Percentiles rank a stretch among this genome's conserved stretches.
phyloP scores from a whole-genome alignment of 2,888 invertebrate genomes.

The Bedellia somnulentella region DNA sequence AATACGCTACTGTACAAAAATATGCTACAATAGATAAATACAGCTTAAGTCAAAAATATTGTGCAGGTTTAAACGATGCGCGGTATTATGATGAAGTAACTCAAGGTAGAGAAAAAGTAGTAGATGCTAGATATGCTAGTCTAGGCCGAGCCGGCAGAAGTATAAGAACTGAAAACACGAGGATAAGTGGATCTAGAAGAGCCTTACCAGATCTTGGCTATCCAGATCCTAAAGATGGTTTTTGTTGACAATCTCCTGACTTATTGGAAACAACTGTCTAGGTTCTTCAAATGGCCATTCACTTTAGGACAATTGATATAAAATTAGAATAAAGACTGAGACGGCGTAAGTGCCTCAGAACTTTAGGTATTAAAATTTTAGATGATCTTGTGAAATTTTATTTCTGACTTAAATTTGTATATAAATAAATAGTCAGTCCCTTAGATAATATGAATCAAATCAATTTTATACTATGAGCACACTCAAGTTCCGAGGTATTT shows the following conservation, averaged over 20 bases:
- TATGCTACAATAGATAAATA: conserved; percentile 58
- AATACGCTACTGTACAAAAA: conserved; percentile 54
- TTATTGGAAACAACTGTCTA: conserved; percentile 45
- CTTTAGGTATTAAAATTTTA: too few species aligned
- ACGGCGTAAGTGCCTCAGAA: conserved; percentile 47
- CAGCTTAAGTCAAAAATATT: conserved; percentile 55
- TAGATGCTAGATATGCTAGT: conserved; percentile 52
- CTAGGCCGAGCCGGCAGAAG: conserved; percentile 45
- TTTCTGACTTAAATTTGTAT: too few species aligned
- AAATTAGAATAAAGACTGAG: conserved; percentile 50
- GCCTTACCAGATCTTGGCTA: conserved; percentile 53
- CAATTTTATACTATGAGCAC: too few species aligned
- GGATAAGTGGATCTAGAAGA: conserved; percentile 42
- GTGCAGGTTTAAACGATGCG: conserved; percentile 54
- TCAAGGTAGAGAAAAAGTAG: conserved; percentile 47
- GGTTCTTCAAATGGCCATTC: too few species aligned
- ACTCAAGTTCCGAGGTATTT: too few species aligned
- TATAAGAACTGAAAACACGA: conserved; percentile 34
- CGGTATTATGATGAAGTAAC: conserved; percentile 55
- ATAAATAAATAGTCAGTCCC: too few species aligned
- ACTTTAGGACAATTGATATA: too few species aligned
- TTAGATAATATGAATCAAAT: too few species aligned
- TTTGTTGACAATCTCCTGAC: conserved; percentile 70
- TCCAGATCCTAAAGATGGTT: conserved; percentile 68
- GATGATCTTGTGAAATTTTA: too few species aligned